These are phyloP conservation scores for Fissipunctia ypsillon DNA, from an alignment of 2,888 invertebrate species.

Conservation along the genomic window DNA sequence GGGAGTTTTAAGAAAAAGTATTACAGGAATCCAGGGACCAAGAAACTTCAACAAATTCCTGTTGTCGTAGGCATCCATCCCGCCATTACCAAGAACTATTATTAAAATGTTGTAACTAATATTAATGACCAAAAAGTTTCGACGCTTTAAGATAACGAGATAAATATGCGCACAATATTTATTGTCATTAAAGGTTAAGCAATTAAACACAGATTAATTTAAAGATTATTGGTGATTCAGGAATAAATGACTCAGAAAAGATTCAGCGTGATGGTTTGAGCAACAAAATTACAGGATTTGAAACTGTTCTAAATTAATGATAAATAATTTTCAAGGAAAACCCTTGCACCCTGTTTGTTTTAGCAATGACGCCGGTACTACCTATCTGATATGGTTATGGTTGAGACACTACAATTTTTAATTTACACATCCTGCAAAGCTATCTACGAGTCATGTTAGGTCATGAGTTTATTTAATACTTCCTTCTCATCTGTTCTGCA, in stretches of 20 bases:
- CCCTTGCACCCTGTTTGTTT: not conserved
- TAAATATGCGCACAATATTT: slow-evolving; percentile 16
- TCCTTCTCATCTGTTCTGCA: not conserved
- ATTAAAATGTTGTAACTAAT: slow-evolving; percentile 47
- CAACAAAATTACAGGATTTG: not conserved
- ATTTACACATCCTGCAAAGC: not conserved
- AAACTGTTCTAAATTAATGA: not conserved
- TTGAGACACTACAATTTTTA: not conserved
- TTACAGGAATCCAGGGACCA: not conserved
- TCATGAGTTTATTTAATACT: not conserved
- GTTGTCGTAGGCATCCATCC: not conserved
- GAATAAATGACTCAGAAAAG: not conserved
- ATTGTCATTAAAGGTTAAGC: not conserved
- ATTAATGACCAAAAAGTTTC: slow-evolving; percentile 50
- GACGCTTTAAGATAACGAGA: slow-evolving; percentile 51
- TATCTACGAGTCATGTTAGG: not conserved
- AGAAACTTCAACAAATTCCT: not conserved
- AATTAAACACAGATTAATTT: not conserved
- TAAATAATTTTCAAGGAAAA: not conserved
- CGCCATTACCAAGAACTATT: slow-evolving; percentile 42
- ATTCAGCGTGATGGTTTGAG: not conserved
- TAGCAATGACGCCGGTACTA: not conserved
- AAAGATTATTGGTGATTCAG: not conserved
- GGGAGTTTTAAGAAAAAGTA: not conserved
- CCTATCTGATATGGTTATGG: no score